phyloP scores from a whole-genome alignment of 2,113 vertebrate species.

The Noctilio leporinus region DNA sequence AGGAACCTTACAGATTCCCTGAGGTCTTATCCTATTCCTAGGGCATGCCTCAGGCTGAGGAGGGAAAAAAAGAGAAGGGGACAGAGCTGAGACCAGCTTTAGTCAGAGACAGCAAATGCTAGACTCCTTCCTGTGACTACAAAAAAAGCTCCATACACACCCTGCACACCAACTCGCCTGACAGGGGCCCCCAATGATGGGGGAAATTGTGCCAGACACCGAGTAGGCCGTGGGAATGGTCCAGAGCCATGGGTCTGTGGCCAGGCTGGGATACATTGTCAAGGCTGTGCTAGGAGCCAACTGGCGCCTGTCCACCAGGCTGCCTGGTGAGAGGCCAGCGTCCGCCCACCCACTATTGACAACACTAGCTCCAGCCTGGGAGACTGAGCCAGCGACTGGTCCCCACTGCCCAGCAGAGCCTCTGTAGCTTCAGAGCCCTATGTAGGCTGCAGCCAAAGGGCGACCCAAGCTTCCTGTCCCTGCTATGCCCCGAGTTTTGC shows the following conservation, averaged over 20 bases:
- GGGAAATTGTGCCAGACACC: background rate
- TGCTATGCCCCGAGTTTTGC: background rate
- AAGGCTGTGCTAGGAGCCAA: constrained; percentile 32
- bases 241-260: background rate
- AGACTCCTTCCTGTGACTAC: background rate
- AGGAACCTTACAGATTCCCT: background rate
- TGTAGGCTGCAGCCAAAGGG: background rate
- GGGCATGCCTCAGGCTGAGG: background rate
- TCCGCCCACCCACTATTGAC: background rate
- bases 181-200: background rate
- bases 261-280: constrained; percentile 18
- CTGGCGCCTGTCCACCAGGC: constrained; percentile 34
- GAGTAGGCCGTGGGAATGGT: constrained; percentile 45
- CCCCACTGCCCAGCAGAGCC: background rate
- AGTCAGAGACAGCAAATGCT: background rate
- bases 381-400: background rate
- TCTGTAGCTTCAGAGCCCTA: background rate
- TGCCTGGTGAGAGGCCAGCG: constrained; percentile 5
- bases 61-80: background rate
- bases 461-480: background rate
- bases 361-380: background rate
- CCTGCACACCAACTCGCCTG: background rate
- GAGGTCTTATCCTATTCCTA: background rate
- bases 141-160: background rate
- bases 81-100: background rate